phyloP scores from a whole-genome alignment of 2,113 vertebrate species.

The Numenius arquata region DNA sequence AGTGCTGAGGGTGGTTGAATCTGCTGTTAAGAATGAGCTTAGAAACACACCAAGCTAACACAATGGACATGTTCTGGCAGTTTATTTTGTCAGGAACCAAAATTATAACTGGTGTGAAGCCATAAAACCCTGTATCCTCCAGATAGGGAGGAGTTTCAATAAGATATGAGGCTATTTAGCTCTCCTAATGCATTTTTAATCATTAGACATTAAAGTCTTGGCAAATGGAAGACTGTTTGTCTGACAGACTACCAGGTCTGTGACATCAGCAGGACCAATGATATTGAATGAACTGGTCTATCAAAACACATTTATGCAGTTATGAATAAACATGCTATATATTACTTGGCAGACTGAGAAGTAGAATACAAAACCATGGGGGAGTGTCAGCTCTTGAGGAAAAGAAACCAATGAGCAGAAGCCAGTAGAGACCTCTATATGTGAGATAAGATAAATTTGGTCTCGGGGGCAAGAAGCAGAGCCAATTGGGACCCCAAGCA shows the following conservation, averaged over 20 bases:
- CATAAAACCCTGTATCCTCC: neutral
- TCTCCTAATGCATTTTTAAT: neutral
- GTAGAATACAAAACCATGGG: neutral
- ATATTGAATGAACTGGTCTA: neutral
- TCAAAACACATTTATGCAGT: neutral
- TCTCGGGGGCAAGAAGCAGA: neutral
- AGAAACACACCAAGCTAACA: neutral
- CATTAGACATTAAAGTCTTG: neutral
- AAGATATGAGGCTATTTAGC: neutral
- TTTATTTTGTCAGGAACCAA: neutral
- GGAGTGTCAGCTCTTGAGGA: neutral
- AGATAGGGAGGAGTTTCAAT: neutral
- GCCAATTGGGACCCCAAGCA: neutral
- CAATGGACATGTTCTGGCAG: neutral
- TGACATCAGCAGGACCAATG: neutral
- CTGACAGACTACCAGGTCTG: neutral
- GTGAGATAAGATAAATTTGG: neutral
- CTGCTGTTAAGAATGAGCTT: neutral
- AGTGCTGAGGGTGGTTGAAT: neutral
- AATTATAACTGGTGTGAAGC: neutral
- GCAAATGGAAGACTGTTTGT: neutral
- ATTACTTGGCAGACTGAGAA: slow-evolving; percentile 12
- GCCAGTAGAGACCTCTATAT: neutral
- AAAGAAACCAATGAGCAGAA: neutral
- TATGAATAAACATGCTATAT: neutral